A percentile compares a stretch with the other conserved stretches of the same genome.
Conservation (phyloP, 1,140 invertebrate genomes). For the Euwallacea fornicatus region DNA sequence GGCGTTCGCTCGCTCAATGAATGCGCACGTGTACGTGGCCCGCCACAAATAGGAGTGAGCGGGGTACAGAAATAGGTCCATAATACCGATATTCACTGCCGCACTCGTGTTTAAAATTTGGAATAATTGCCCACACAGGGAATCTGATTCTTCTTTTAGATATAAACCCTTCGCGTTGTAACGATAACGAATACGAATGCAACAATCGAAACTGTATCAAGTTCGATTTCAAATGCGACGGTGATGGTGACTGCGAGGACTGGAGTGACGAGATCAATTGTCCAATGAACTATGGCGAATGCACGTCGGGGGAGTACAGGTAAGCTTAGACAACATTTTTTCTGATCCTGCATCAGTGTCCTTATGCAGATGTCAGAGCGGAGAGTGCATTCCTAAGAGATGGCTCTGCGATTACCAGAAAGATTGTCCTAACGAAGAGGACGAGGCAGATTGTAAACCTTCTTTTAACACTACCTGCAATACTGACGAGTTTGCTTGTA, state of each 20-base stretch:
- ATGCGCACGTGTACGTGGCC: not conserved
- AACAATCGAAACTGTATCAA: conserved; percentile 68
- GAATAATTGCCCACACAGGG: not conserved
- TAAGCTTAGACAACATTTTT: conserved; percentile 48
- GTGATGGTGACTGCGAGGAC: conserved; percentile 88
- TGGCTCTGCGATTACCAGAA: conserved; percentile 82
- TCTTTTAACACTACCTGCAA: conserved; percentile 64
- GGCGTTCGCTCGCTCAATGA: no score
- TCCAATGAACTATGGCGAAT: conserved; percentile 59
- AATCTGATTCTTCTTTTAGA: conserved; percentile 46
- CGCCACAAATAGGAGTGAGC: not conserved
- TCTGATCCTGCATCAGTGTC: not conserved
- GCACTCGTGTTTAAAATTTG: no score
- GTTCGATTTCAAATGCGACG: conserved; percentile 78
- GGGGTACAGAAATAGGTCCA: not conserved
- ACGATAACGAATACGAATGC: conserved; percentile 73
- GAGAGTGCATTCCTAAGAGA: conserved; percentile 72
- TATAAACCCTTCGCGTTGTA: conserved; percentile 61
- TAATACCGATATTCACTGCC: no score
- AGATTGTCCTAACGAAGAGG: conserved; percentile 81
- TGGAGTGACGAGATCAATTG: conserved; percentile 79
- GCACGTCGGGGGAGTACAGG: conserved; percentile 65
- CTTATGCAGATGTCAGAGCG: conserved; percentile 55
- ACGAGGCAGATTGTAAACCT: conserved; percentile 73
- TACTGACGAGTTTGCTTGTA: conserved; percentile 68